Conservation (phyloP, 35 echinoderm and acorn worm genomes). For the Heliocidaris tuberculata region DNA sequence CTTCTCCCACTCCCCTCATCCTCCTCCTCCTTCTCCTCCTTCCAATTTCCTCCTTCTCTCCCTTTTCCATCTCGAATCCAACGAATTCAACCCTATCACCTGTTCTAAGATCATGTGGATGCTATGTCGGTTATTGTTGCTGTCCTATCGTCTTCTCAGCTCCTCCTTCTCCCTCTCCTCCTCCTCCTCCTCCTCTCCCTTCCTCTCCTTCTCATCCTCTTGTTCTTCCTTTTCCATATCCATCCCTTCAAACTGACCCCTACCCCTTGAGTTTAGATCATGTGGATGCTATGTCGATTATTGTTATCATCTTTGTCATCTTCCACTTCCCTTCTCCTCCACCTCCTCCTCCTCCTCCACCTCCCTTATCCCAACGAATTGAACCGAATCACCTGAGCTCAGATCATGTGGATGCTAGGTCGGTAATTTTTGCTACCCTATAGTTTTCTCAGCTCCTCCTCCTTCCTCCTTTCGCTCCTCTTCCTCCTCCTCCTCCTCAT, state of each 20-base stretch:
- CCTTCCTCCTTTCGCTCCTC: no score
- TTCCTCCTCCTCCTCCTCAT: no score
- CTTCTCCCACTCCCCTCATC: not conserved
- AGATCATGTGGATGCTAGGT: not conserved
- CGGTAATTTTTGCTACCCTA: not conserved
- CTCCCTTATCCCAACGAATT: not conserved
- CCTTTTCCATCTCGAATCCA: not conserved
- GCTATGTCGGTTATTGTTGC: not conserved
- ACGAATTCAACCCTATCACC: not conserved
- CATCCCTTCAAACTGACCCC: no score
- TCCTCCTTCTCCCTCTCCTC: not conserved
- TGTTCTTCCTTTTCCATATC: no score
- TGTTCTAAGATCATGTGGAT: not conserved
- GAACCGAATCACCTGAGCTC: not conserved
- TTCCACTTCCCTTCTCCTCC: no score
- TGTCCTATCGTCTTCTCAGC: not conserved
- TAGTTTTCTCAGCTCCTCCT: no score
- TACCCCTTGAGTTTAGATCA: no score
- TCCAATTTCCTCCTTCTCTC: not conserved
- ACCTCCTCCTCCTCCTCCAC: not conserved
- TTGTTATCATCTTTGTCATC: no score
- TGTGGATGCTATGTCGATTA: no score
- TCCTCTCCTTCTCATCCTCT: not conserved
- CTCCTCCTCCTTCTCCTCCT: not conserved
- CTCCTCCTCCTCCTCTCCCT: not conserved